A percentile compares a stretch with the other conserved stretches of the same genome.
Conservation (phyloP, 2,797 vertebrate genomes). For the Nannoperca obscura region DNA sequence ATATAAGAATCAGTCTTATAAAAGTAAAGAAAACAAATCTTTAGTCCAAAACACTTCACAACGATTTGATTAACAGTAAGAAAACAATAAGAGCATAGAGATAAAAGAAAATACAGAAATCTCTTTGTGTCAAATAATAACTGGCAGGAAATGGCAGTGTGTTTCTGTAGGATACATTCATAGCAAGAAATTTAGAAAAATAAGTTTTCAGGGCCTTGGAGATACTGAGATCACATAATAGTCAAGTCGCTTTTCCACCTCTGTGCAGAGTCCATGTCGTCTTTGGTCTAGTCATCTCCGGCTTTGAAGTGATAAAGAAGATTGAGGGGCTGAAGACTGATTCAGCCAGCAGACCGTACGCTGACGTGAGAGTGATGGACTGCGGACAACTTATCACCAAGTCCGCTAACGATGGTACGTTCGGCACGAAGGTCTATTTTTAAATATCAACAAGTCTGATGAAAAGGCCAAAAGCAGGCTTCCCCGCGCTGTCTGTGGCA, state of each 20-base stretch:
- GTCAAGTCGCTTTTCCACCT: background rate
- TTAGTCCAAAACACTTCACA: too few species aligned
- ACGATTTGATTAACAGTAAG: too few species aligned
- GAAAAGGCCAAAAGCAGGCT: background rate
- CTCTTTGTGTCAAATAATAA: background rate
- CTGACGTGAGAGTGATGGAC: conserved; percentile 96
- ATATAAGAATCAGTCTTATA: background rate
- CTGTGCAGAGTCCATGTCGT: conserved; percentile 94
- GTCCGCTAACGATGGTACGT: conserved; percentile 91
- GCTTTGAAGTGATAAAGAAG: conserved; percentile 97
- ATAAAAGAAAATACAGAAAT: background rate
- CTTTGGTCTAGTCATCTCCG: conserved; percentile 96
- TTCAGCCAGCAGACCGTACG: conserved; percentile 95
- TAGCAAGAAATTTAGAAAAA: background rate
- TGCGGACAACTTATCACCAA: conserved; percentile 95
- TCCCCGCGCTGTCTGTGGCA: background rate
- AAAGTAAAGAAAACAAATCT: background rate
- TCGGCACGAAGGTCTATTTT: background rate
- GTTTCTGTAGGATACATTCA: background rate
- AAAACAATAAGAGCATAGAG: too few species aligned
- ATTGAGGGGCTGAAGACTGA: conserved; percentile 98
- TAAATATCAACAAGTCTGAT: background rate
- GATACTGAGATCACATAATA: background rate
- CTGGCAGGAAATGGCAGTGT: background rate
- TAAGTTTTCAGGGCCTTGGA: background rate